Conservation (phyloP, 2,888 invertebrate species). For the Oligia fasciuncula region DNA sequence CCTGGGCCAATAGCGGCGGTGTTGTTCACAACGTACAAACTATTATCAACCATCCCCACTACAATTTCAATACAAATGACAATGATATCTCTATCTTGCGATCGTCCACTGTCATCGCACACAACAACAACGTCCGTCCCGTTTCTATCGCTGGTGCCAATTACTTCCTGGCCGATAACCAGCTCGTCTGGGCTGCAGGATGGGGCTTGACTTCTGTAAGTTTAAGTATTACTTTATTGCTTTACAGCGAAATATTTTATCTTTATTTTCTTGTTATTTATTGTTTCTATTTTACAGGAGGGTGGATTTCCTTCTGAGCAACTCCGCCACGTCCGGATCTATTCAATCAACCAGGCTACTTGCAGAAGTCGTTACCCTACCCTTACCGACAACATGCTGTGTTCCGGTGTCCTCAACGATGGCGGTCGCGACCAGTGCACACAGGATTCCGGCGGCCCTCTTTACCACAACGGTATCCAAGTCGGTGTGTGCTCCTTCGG, state of each 20-base stretch:
- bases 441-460: slow-evolving; percentile 78
- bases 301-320: slow-evolving; percentile 70
- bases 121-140: slow-evolving; percentile 20
- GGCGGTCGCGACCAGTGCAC: slow-evolving; percentile 81
- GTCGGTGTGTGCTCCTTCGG: slow-evolving; percentile 79
- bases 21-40: slow-evolving; percentile 47
- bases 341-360: slow-evolving; percentile 68
- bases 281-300: slow-evolving; percentile 60
- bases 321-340: slow-evolving; percentile 74
- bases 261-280: background rate
- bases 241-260: background rate
- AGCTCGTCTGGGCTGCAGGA: slow-evolving; percentile 76
- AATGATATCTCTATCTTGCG: slow-evolving; percentile 29
- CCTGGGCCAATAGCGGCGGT: slow-evolving; percentile 69
- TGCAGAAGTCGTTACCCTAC: slow-evolving; percentile 68
- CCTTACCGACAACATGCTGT: slow-evolving; percentile 71
- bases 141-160: slow-evolving; percentile 66
- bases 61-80: background rate
- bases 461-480: slow-evolving; percentile 73
- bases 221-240: slow-evolving; percentile 6
- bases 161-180: slow-evolving; percentile 73
- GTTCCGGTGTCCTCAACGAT: slow-evolving; percentile 70
- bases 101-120: background rate
- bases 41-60: slow-evolving; percentile 30
- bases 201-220: slow-evolving; percentile 78